These are phyloP conservation scores for Muricea muricata DNA, from an alignment of 92 coral and sea anemone species.

Conservation along the genomic window DNA sequence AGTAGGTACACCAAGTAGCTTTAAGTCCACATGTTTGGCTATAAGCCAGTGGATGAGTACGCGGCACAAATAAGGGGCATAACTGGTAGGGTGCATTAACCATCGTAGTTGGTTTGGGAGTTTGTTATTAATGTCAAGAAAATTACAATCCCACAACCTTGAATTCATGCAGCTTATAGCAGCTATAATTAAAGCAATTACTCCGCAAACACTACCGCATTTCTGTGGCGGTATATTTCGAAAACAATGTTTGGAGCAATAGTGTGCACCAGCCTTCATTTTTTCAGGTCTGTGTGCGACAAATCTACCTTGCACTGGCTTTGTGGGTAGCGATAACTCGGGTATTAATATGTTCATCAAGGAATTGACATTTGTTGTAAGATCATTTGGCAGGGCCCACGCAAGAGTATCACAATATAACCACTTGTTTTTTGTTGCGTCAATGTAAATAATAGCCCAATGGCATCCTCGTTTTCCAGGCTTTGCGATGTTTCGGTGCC, in stretches of 20 bases:
- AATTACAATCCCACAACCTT: too few species aligned
- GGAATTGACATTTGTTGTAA: slow-evolving; percentile 14
- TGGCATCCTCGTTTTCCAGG: slow-evolving; percentile 59
- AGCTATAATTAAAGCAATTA: too few species aligned
- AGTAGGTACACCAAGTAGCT: slow-evolving; percentile 8
- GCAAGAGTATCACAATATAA: slow-evolving; percentile 41
- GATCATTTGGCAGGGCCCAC: slow-evolving; percentile 23
- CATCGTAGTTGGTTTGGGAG: too few species aligned
- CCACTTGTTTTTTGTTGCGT: slow-evolving; percentile 41
- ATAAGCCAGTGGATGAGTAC: too few species aligned
- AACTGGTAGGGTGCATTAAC: too few species aligned
- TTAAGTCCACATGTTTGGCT: slow-evolving; percentile 39
- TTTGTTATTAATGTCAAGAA: too few species aligned
- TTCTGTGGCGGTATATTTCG: too few species aligned
- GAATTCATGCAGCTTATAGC: too few species aligned
- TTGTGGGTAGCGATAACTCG: slow-evolving; percentile 29
- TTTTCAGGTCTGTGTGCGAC: slow-evolving; percentile 33
- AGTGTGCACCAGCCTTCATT: too few species aligned
- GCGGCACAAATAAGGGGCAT: too few species aligned
- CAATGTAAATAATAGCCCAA: slow-evolving; percentile 56
- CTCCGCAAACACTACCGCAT: too few species aligned
- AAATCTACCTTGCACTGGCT: slow-evolving; percentile 52
- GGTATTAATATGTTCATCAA: slow-evolving; percentile 15
- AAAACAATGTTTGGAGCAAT: too few species aligned
- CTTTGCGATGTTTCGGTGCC: slow-evolving; percentile 44